Base-by-base conservation (phyloP, 1,140 invertebrate genomes). In the Pristionchus pacificus region DNA sequence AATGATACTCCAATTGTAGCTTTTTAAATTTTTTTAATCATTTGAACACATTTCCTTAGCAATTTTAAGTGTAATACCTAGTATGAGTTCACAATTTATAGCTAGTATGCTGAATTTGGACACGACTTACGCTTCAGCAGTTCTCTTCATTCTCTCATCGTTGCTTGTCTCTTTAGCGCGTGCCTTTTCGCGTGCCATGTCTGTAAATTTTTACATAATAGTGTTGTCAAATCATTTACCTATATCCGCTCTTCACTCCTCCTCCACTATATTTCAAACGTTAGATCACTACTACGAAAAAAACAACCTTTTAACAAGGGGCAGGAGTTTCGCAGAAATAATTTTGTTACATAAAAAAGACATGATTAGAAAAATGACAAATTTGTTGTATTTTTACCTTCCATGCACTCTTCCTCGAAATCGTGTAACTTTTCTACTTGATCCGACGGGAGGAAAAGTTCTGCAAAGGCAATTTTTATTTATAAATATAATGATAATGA, bases 391-490 rank as follows among this genome's bases (percentile, higher is more conserved):
- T n/a, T 91, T 91, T 49, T 49, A 6, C 6, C 38, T 85, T 94
- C 92, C 32, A 95, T 91, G 83, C 93, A 96, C 79, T 97, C 93
- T 84, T 97, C 94, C 84, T 97, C 94, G 84, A 96, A 97, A 84
- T 97, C 93, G 80, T 97, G 93, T 2, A 97, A 84, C 32, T 92
- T 88, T 83, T 97, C 93, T 86, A 95, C 89, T 82, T 93, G 93
- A 76, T 95, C 93, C 70, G 90, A 89, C 78, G 93, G 91, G 72
- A 97, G 87, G 83, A 97, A 97, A 38, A 97, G 86, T 83, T 97
- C 87, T 87, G 72, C 28, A 81, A 79, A 69, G 13, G 19, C 13
- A 57, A 3, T 67, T 62, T 32, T 19, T 67, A 19, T n/a, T 10
- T 10, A 31, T 2, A 31, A 70, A 32, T 1, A 33, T 29, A 24